Evolutionary conservation across 2,888 invertebrate species (phyloP).

Genomic region (Cynaeus angustus): DNA sequence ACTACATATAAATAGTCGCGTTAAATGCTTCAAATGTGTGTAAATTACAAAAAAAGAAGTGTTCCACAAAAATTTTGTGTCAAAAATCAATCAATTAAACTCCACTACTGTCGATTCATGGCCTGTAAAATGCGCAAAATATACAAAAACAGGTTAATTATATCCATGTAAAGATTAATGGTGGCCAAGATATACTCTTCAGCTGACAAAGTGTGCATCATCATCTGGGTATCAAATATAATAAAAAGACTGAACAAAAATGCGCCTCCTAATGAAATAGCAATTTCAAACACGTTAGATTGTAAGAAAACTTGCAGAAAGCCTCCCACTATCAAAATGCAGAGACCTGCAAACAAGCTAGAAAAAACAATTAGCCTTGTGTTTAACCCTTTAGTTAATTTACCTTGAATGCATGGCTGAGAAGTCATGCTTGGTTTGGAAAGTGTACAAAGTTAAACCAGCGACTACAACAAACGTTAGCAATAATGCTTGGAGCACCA

Average conservation of each 20-base stretch:
- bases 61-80: conserved; percentile 4
- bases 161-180: conserved; percentile 90
- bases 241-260: conserved; percentile 87
- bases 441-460: conserved; percentile 86
- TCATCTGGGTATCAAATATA: conserved; percentile 88
- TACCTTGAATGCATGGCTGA: conserved; percentile 85
- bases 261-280: conserved; percentile 83
- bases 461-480: conserved; percentile 84
- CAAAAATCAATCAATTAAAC: conserved; percentile 33
- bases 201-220: conserved; percentile 86
- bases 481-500: conserved; percentile 86
- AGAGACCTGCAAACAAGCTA: conserved; percentile 80
- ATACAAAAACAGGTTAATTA: conserved; percentile 88
- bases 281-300: conserved; percentile 81
- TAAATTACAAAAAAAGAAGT: not conserved
- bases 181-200: conserved; percentile 91
- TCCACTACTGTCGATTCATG: conserved; percentile 72
- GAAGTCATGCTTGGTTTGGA: conserved; percentile 90
- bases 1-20: too few species aligned
- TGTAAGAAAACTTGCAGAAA: conserved; percentile 84
- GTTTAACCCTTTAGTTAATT: conserved; percentile 61
- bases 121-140: conserved; percentile 84
- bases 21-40: not conserved
- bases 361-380: not conserved
- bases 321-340: conserved; percentile 81